phyloP scores from a whole-genome alignment of 2,113 vertebrate species.

The Eidolon helvum region DNA sequence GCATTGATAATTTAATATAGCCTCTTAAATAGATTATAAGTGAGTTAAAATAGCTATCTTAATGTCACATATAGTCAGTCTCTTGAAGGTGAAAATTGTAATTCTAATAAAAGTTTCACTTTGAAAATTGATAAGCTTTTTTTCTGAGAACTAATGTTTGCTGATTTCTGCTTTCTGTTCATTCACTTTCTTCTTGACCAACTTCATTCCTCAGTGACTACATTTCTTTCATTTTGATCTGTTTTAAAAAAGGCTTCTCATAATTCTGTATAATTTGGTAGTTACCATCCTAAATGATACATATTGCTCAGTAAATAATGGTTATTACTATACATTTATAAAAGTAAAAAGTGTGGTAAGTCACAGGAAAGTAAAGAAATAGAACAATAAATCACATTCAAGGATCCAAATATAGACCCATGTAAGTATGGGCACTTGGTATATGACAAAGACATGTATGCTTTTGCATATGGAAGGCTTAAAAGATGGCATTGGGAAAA shows the following conservation, averaged over 20 bases:
- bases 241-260: background rate
- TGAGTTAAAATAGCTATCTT: conserved; percentile 20
- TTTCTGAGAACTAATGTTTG: conserved; percentile 54
- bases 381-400: background rate
- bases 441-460: background rate
- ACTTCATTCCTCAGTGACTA: background rate
- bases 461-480: background rate
- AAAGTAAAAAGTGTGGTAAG: background rate
- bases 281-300: background rate
- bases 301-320: background rate
- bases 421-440: background rate
- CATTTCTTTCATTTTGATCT: background rate
- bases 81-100: conserved; percentile 32
- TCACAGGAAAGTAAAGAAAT: background rate
- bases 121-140: conserved; percentile 74
- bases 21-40: conserved; percentile 48
- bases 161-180: background rate
- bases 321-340: background rate
- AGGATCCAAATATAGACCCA: background rate
- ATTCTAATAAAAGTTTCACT: conserved; percentile 56
- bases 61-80: conserved; percentile 61
- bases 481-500: background rate
- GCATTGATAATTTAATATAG: conserved; percentile 44
- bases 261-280: background rate
- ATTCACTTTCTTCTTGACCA: background rate